Evolutionary conservation across 2,888 invertebrate species (phyloP).

Genomic region (Poecilus cupreus): DNA sequence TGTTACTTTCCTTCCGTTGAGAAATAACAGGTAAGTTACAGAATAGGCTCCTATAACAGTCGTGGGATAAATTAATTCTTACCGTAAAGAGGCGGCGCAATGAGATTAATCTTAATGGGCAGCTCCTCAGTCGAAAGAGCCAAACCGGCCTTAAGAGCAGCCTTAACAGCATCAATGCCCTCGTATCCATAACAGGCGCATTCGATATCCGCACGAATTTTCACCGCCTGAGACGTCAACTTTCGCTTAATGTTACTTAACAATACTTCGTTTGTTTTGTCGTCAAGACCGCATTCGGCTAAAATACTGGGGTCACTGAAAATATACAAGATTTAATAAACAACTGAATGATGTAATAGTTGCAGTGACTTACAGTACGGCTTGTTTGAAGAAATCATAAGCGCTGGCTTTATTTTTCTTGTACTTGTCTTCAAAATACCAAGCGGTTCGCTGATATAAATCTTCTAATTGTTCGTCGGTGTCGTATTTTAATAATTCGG

Average conservation of each 20-base stretch:
- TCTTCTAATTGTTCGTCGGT: slow-evolving; percentile 95
- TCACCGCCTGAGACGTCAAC: slow-evolving; percentile 97
- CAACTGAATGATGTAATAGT: slow-evolving; percentile 30
- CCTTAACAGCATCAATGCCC: slow-evolving; percentile 98
- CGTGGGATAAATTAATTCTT: slow-evolving; percentile 68
- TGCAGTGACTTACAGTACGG: slow-evolving; percentile 87
- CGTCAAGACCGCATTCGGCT: slow-evolving; percentile 96
- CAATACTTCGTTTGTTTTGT: slow-evolving; percentile 92
- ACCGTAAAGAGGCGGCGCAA: slow-evolving; percentile 97
- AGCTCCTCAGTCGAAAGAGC: slow-evolving; percentile 93
- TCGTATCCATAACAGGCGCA: slow-evolving; percentile 98
- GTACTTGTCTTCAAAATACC: slow-evolving; percentile 98
- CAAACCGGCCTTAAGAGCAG: slow-evolving; percentile 92
- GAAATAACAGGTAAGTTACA: too few relatives aligned
- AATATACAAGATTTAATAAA: slow-evolving; percentile 17
- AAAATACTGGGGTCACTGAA: slow-evolving; percentile 94
- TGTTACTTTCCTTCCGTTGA: too few relatives aligned
- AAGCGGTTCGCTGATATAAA: slow-evolving; percentile 96
- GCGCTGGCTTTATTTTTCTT: slow-evolving; percentile 96
- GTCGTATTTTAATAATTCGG: slow-evolving; percentile 93
- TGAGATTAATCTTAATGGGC: slow-evolving; percentile 98
- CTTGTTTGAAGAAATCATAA: slow-evolving; percentile 99
- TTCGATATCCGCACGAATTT: slow-evolving; percentile 94
- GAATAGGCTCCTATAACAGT: too few relatives aligned
- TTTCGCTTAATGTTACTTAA: slow-evolving; percentile 96